A percentile compares a stretch with the other conserved stretches of the same genome.
These are phyloP conservation scores for Pitangus sulphuratus DNA, from an alignment of 2,797 vertebrate species.

Conservation along the genomic window DNA sequence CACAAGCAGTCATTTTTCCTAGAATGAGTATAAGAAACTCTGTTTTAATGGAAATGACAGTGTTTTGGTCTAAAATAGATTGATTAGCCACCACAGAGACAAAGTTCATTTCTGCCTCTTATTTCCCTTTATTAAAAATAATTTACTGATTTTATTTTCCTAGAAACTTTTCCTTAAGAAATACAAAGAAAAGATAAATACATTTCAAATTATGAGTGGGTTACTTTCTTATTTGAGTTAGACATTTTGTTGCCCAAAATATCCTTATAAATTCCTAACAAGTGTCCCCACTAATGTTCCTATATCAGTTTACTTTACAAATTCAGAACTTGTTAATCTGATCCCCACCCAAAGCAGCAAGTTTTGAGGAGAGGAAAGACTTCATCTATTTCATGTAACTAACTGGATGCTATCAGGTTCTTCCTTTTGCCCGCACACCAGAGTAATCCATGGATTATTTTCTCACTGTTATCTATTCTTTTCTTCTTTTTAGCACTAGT, in stretches of 20 bases:
- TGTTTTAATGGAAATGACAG: neutral
- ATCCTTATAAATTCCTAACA: neutral
- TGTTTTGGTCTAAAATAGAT: conserved; percentile 17
- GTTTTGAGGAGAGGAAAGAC: neutral
- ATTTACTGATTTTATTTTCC: neutral
- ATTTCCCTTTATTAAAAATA: conserved; percentile 30
- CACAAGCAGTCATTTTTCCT: neutral
- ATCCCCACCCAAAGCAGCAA: neutral
- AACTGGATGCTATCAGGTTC: neutral
- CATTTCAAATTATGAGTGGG: neutral
- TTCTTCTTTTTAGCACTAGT: neutral
- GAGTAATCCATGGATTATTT: neutral
- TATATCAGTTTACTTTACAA: neutral
- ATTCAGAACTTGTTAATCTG: neutral
- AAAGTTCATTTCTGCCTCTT: neutral
- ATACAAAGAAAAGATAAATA: neutral
- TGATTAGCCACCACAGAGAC: neutral
- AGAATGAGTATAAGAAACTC: conserved; percentile 13
- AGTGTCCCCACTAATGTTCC: neutral
- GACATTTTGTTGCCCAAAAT: neutral
- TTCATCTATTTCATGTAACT: neutral
- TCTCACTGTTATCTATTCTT: neutral
- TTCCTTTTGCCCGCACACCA: neutral
- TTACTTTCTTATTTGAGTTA: neutral
- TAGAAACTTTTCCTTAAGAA: neutral